Conservation (phyloP, 2,888 invertebrate genomes). For the Herminia tarsipennalis region DNA sequence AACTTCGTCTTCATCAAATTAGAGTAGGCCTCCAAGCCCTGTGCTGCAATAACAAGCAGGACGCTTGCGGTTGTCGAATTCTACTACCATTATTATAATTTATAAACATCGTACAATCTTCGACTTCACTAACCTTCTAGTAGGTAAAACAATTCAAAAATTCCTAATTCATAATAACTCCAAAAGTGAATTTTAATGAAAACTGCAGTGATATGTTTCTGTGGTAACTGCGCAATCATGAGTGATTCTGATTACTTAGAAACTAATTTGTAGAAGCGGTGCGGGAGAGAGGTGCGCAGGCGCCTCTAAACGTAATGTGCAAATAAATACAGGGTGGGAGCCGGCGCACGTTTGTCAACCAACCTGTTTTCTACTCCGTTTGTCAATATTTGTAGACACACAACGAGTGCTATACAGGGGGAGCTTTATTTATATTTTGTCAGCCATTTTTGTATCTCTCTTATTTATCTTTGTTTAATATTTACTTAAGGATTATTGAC, state of each 20-base stretch:
- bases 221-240: constrained; percentile 47
- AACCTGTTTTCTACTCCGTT: constrained; percentile 32
- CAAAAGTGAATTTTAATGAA: constrained; percentile 24
- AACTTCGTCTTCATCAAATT: no score
- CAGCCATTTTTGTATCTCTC: background rate
- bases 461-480: background rate
- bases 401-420: constrained; percentile 28
- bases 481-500: no score
- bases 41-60: no score
- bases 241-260: constrained; percentile 56
- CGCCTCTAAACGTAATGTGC: constrained; percentile 62
- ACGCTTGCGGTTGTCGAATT: no score
- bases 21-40: no score
- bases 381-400: constrained; percentile 45
- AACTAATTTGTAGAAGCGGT: constrained; percentile 51
- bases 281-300: constrained; percentile 31
- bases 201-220: constrained; percentile 32
- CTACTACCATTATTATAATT: no score
- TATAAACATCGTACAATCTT: no score
- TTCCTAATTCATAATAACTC: constrained; percentile 12
- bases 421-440: background rate
- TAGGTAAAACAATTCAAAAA: no score
- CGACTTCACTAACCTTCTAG: no score
- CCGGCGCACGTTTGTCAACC: constrained; percentile 43
- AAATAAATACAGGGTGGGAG: constrained; percentile 67